These are phyloP conservation scores for Scopus umbretta DNA, from an alignment of 2,113 vertebrate genomes.

Conservation along the genomic window DNA sequence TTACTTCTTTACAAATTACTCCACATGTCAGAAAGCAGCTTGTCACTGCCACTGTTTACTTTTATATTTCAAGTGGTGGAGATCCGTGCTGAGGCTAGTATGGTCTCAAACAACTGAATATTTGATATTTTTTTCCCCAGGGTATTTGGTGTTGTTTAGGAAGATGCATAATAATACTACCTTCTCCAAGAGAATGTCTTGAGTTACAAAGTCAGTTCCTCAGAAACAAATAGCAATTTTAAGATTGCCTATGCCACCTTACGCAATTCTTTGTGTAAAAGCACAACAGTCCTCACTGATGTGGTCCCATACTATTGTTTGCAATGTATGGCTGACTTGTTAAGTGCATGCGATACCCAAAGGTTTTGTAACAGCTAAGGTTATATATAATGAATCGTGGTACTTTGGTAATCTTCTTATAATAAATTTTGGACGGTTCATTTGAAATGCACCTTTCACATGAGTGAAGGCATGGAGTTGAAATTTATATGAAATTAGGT, in stretches of 20 bases:
- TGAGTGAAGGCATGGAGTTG: neutral
- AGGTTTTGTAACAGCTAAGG: neutral
- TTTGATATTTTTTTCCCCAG: neutral
- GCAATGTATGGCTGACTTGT: neutral
- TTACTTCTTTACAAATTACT: neutral
- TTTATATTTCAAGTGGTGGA: neutral
- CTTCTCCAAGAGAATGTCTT: neutral
- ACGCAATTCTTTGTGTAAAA: neutral
- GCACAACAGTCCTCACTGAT: neutral
- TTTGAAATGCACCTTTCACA: neutral
- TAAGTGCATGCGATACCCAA: neutral
- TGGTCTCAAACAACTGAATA: neutral
- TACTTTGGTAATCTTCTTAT: neutral
- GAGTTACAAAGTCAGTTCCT: neutral
- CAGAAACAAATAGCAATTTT: neutral
- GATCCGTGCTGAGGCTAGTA: neutral
- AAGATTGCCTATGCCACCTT: neutral
- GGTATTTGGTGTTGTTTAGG: neutral
- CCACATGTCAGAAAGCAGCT: neutral
- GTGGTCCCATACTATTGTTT: rapidly evolving
- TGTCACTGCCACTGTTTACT: neutral
- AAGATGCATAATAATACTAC: neutral
- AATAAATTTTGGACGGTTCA: neutral
- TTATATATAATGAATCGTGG: neutral
- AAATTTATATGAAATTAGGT: neutral